Conservation (phyloP, 2,888 invertebrate genomes). For the Hirtodrosophila histrioides region DNA sequence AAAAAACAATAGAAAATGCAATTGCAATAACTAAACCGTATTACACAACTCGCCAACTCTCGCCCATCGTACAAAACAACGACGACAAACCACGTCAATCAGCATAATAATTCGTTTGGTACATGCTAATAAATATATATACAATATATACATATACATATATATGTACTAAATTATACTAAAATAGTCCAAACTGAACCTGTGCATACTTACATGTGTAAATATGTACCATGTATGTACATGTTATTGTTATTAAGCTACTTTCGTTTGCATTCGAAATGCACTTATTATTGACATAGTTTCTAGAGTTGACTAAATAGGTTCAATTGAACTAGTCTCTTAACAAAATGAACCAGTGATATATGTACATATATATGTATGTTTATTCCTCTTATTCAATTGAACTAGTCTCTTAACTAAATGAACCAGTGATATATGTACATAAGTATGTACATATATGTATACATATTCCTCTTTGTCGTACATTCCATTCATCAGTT, state of each 20-base stretch:
- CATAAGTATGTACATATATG: conserved; percentile 11
- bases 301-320: not conserved
- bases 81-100: conserved; percentile 48
- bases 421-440: conserved; percentile 2
- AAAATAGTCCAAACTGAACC: not conserved
- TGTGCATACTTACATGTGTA: too few relatives aligned
- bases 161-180: conserved; percentile 1
- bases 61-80: conserved; percentile 57
- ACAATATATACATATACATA: not conserved
- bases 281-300: conserved; percentile 2
- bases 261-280: conserved; percentile 28
- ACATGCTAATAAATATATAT: conserved; percentile 32
- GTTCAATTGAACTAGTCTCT: too few relatives aligned
- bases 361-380: conserved; percentile 13
- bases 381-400: too few relatives aligned
- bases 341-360: not conserved
- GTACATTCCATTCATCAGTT: too few relatives aligned
- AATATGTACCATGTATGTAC: not conserved
- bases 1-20: conserved; percentile 28
- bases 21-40: conserved; percentile 40
- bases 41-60: conserved; percentile 66
- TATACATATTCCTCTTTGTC: too few relatives aligned
- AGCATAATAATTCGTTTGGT: conserved; percentile 53
- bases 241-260: conserved; percentile 20
- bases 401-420: too few relatives aligned